These are phyloP conservation scores for Philereme transversata DNA, from an alignment of 2,888 invertebrate species.

Conservation along the genomic window DNA sequence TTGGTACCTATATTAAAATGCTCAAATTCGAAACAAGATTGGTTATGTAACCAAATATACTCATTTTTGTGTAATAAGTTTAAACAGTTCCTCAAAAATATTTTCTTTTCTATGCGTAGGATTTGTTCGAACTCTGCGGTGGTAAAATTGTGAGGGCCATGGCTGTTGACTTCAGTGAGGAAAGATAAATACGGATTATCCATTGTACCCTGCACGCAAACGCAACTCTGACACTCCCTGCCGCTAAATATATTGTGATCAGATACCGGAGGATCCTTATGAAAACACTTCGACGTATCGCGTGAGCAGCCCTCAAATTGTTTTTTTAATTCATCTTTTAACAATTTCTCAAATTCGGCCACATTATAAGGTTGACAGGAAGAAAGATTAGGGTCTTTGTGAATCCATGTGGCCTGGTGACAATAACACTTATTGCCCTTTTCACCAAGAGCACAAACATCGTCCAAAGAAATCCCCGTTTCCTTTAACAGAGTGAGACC, in stretches of 20 bases:
- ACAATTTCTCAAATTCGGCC: slow-evolving; percentile 18
- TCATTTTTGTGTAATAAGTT: slow-evolving; percentile 18
- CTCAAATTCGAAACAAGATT: slow-evolving; percentile 11
- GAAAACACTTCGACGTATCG: not conserved
- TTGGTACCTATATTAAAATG: not conserved
- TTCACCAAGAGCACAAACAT: slow-evolving; percentile 19
- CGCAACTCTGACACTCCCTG: slow-evolving; percentile 2
- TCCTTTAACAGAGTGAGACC: slow-evolving; percentile 20
- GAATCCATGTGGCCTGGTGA: slow-evolving; percentile 2
- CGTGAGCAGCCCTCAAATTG: slow-evolving; percentile 7
- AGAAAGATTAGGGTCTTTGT: slow-evolving; percentile 7
- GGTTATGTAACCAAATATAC: slow-evolving; percentile 15
- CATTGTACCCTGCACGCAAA: slow-evolving; percentile 9
- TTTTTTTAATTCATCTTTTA: slow-evolving; percentile 16
- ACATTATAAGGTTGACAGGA: slow-evolving; percentile 17
- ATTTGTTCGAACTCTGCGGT: slow-evolving; percentile 17
- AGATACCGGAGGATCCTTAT: not conserved
- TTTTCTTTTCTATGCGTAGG: slow-evolving; percentile 15
- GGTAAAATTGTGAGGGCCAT: slow-evolving; percentile 4
- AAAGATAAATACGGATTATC: slow-evolving; percentile 22
- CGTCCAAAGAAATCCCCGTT: slow-evolving; percentile 24
- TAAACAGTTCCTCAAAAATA: slow-evolving; percentile 22
- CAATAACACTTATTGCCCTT: slow-evolving; percentile 6
- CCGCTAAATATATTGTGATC: not conserved
- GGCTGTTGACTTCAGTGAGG: slow-evolving; percentile 15